Conservation (phyloP, 2,797 vertebrate genomes). For the Saxicola maurus region DNA sequence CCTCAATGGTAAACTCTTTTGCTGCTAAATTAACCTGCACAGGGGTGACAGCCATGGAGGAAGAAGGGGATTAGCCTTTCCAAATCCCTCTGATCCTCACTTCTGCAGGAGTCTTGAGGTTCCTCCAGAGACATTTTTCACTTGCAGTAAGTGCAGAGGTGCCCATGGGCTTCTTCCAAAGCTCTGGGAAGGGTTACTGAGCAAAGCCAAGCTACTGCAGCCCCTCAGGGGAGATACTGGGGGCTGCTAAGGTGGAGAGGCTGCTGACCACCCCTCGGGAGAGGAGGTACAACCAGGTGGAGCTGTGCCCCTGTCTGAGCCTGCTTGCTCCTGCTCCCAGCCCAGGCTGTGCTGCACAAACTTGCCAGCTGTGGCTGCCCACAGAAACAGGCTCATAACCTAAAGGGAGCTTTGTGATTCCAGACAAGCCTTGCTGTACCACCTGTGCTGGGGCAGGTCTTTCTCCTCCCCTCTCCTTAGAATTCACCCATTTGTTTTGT, state of each 20-base stretch:
- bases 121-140: not conserved
- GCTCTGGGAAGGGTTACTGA: not conserved
- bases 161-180: not conserved
- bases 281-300: not conserved
- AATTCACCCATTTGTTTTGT: not conserved
- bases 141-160: not conserved
- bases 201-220: not conserved
- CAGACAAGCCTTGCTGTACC: not conserved
- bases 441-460: not conserved
- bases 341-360: not conserved
- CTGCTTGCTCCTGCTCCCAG: not conserved
- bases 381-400: not conserved
- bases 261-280: not conserved
- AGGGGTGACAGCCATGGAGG: not conserved
- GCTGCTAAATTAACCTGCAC: not conserved
- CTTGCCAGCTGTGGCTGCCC: slow-evolving; percentile 7
- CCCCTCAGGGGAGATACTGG: not conserved
- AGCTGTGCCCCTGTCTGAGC: not conserved
- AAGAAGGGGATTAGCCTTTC: not conserved
- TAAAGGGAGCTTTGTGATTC: not conserved
- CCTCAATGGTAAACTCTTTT: not conserved
- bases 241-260: not conserved
- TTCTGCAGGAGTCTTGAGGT: not conserved
- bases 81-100: not conserved
- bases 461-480: not conserved